Evolutionary conservation across 2,113 vertebrate genomes (phyloP), one percentile per base, ranked within the genome.

Genomic region (Salvator merianae): DNA sequence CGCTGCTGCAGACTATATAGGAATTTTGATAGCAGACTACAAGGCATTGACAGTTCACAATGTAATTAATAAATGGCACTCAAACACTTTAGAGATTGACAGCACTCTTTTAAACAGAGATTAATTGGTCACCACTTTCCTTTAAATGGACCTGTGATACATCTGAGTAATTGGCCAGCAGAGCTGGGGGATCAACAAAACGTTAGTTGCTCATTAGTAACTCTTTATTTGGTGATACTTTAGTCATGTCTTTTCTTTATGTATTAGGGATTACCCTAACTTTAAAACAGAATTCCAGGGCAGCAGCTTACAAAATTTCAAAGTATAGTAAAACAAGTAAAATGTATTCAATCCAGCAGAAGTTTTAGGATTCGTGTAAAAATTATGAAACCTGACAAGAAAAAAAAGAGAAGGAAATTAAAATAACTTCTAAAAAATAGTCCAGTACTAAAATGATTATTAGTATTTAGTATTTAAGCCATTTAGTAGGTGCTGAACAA

Each of bases 51-150:
- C 68, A 16, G 68, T 91, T 81, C 66, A 72, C 85, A 0, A 7
- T 65, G 82, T 86, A 93, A 76, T 81, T 91, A 94, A 90, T 88
- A 94, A 92, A 81, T 93, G 90, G 89, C 92, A 95, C 87, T 91
- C 89, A 89, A 90, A 86, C 83, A 85, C 89, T 91, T 90, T 72
- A 76, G 91, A 94, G 90, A 80, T 75, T 93, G 88, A 93, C 90
- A 86, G 66, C 86, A 90, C 71, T 47, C 88, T 94, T 94, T 94
- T 92, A 85, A 93, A 71, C 79, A 92, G 88, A 92, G 90, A 93
- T 89, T 90, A 94, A 93, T 91, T 93, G 91, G 73, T 92, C 82
- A 86, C 70, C 69, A 70, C 92, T 88, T 92, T 93, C 63, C 84
- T 93, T 94, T 86, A 92, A 93, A 73, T 85, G 82, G 82, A 91